phyloP scores from a whole-genome alignment of 2,888 invertebrate species.

The Tenodera sinensis region DNA sequence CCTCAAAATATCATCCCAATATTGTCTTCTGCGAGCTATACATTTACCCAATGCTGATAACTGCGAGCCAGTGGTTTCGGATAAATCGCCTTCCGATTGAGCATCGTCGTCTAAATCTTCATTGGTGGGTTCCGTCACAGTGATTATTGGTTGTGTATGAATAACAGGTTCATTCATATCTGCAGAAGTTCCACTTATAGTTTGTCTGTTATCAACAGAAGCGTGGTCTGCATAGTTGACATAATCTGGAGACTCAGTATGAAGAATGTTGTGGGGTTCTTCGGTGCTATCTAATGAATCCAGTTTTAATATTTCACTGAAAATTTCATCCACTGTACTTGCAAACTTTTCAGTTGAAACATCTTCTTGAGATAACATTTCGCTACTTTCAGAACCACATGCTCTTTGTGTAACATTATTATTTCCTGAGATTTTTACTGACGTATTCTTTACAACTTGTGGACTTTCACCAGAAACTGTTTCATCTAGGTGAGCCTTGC shows the following conservation, averaged over 20 bases:
- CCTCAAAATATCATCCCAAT: constrained; percentile 14
- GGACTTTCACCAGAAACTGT: too few species aligned
- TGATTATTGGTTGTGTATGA: background rate
- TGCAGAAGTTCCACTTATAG: too few species aligned
- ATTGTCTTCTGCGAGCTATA: background rate
- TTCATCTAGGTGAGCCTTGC: too few species aligned
- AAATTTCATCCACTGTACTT: background rate
- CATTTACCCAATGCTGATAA: background rate
- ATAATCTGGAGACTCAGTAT: too few species aligned
- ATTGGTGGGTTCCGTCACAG: background rate
- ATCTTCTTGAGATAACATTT: background rate
- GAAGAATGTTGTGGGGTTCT: background rate
- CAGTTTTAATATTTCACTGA: background rate
- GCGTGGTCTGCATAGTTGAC: too few species aligned
- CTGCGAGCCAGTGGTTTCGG: background rate
- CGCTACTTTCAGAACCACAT: background rate
- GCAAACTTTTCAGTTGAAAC: background rate
- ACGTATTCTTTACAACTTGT: too few species aligned
- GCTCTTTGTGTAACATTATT: too few species aligned
- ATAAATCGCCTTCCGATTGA: background rate
- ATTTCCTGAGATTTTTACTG: too few species aligned
- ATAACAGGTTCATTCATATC: background rate
- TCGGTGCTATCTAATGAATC: background rate
- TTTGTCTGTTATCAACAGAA: too few species aligned
- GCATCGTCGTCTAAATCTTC: background rate